These are phyloP conservation scores for Anser brachyrhynchus DNA, from an alignment of 2,113 vertebrate genomes.

Conservation along the genomic window DNA sequence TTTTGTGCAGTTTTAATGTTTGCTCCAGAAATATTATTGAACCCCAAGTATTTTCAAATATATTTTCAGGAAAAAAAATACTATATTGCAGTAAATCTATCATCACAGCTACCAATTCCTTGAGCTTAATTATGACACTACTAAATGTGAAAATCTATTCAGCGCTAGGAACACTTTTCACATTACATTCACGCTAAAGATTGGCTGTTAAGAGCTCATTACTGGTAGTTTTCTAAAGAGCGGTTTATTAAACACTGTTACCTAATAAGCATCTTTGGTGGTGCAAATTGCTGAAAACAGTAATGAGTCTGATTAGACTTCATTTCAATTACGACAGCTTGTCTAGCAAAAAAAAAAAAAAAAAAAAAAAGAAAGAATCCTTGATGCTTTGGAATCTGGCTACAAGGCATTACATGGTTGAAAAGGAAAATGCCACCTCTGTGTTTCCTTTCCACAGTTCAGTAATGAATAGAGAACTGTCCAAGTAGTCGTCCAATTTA, in stretches of 20 bases:
- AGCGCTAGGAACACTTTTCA: slow-evolving; percentile 90
- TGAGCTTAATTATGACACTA: slow-evolving; percentile 97
- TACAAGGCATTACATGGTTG: slow-evolving; percentile 74
- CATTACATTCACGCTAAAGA: slow-evolving; percentile 93
- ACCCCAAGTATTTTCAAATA: slow-evolving; percentile 58
- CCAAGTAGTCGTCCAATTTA: slow-evolving; percentile 90
- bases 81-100: slow-evolving; percentile 78
- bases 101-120: slow-evolving; percentile 83
- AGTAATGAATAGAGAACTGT: slow-evolving; percentile 98
- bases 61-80: slow-evolving; percentile 57
- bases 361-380: slow-evolving; percentile 65
- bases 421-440: slow-evolving; percentile 86
- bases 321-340: slow-evolving; percentile 98
- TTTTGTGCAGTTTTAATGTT: slow-evolving; percentile 59
- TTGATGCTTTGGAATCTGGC: slow-evolving; percentile 84
- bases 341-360: slow-evolving; percentile 77
- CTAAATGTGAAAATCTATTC: slow-evolving; percentile 94
- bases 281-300: slow-evolving; percentile 99
- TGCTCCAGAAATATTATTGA: slow-evolving; percentile 50
- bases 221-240: slow-evolving; percentile 99
- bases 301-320: slow-evolving; percentile 99
- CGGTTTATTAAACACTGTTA: slow-evolving; percentile 99
- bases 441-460: slow-evolving; percentile 89
- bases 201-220: slow-evolving; percentile 99
- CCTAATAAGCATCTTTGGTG: slow-evolving; percentile 99